Conservation (phyloP, 2,113 vertebrate species). For the Micronycteris hirsuta region DNA sequence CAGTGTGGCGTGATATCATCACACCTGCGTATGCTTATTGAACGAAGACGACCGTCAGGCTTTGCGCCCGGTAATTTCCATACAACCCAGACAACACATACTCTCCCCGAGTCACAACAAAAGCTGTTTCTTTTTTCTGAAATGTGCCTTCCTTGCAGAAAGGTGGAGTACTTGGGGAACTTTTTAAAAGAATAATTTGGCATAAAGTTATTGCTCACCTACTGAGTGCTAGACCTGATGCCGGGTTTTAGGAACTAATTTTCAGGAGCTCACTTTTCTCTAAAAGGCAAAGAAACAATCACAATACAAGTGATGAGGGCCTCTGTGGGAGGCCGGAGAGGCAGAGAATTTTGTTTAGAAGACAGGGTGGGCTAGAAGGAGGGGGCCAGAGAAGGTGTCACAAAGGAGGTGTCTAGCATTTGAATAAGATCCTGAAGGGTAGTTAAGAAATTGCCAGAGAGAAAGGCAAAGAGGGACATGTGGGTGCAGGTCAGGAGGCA, state of each 20-base stretch:
- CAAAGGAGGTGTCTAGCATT: not conserved
- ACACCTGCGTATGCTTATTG: not conserved
- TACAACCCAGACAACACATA: not conserved
- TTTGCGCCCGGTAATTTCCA: constrained; percentile 11
- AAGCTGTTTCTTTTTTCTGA: constrained; percentile 21
- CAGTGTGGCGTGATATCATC: not conserved
- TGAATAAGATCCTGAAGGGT: not conserved
- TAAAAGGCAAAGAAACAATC: not conserved
- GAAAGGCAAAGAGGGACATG: not conserved
- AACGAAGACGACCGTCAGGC: not conserved
- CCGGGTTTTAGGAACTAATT: not conserved
- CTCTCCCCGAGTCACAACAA: constrained; percentile 31
- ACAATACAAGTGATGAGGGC: no score
- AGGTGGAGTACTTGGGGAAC: not conserved
- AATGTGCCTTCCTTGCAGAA: not conserved
- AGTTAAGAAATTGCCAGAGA: not conserved
- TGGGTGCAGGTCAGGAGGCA: not conserved
- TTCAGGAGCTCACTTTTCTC: not conserved
- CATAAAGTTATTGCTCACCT: not conserved
- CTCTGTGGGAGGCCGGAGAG: not conserved
- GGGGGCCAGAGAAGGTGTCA: not conserved
- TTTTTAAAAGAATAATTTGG: not conserved
- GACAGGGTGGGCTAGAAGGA: no score
- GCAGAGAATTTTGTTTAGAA: not conserved
- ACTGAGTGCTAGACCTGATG: not conserved